phyloP scores from a whole-genome alignment of 2,888 invertebrate species.

The Polia nebulosa region DNA sequence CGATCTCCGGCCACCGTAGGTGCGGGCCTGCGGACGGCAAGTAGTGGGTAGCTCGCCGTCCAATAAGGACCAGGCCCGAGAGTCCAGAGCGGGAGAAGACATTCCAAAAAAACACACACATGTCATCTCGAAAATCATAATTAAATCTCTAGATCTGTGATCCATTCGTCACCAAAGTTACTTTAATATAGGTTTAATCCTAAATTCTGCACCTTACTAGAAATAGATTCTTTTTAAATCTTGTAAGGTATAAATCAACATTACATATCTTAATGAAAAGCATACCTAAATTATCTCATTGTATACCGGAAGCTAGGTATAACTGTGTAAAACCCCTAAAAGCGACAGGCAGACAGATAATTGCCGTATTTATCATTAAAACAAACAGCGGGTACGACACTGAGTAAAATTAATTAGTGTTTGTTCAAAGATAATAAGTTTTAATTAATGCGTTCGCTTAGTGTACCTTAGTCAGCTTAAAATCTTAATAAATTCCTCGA shows the following conservation, averaged over 20 bases:
- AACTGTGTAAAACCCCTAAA: constrained; percentile 44
- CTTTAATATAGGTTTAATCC: too few species aligned
- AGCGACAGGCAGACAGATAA: constrained; percentile 62
- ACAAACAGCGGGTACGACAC: constrained; percentile 72
- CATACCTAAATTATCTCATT: constrained; percentile 31
- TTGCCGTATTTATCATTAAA: constrained; percentile 77
- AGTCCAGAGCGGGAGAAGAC: too few species aligned
- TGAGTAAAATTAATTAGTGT: constrained; percentile 74
- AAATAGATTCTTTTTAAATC: neutral
- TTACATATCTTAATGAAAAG: constrained; percentile 17
- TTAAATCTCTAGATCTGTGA: too few species aligned
- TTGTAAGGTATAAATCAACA: neutral
- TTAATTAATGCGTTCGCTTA: constrained; percentile 59
- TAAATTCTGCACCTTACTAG: neutral
- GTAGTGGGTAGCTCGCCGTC: too few species aligned
- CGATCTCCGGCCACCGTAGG: too few species aligned
- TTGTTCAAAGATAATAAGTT: constrained; percentile 69
- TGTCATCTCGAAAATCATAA: too few species aligned
- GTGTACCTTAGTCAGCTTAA: constrained; percentile 35
- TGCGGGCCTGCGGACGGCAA: too few species aligned
- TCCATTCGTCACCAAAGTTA: too few species aligned
- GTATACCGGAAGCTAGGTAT: constrained; percentile 22
- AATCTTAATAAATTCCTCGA: constrained; percentile 54
- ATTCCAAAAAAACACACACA: too few species aligned
- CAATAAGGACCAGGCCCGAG: too few species aligned